These are phyloP conservation scores for Pleuronectes platessa DNA, from an alignment of 2,113 vertebrate genomes.

Conservation along the genomic window DNA sequence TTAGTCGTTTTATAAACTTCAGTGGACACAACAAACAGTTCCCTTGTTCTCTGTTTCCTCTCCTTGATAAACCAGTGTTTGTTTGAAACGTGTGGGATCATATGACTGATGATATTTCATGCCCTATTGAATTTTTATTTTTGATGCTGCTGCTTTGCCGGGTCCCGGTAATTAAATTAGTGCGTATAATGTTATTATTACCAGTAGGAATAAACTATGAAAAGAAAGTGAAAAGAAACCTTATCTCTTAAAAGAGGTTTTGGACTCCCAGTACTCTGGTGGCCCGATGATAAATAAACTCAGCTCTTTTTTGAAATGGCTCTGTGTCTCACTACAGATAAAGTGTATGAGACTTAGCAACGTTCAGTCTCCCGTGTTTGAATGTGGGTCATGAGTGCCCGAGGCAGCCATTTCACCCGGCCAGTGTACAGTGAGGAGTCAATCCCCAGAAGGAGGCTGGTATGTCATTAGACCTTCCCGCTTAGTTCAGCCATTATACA, in stretches of 20 bases:
- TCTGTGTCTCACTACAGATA: slow-evolving; percentile 1
- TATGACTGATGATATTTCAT: not conserved
- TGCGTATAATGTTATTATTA: not conserved
- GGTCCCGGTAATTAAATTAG: not conserved
- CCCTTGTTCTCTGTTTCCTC: not conserved
- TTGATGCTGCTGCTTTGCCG: not conserved
- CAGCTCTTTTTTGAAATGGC: not conserved
- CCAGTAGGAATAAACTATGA: not conserved
- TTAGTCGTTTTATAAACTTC: not conserved
- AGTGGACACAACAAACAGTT: not conserved
- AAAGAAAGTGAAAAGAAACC: not conserved
- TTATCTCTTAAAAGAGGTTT: not conserved
- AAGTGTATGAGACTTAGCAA: slow-evolving; percentile 1
- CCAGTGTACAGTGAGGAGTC: slow-evolving; percentile 41
- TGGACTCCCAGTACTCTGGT: not conserved
- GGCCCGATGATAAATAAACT: slow-evolving; percentile 1
- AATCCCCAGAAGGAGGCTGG: slow-evolving; percentile 39
- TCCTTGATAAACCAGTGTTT: not conserved
- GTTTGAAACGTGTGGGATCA: not conserved
- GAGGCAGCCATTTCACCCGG: slow-evolving; percentile 47
- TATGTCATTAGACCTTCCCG: slow-evolving; percentile 64
- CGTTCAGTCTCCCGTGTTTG: slow-evolving; percentile 26
- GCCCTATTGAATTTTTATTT: not conserved
- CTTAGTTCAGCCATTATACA: slow-evolving; percentile 56
- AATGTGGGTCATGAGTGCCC: slow-evolving; percentile 56